Base-by-base conservation (phyloP, 2,888 invertebrate genomes). In the Lamproptera curius region DNA sequence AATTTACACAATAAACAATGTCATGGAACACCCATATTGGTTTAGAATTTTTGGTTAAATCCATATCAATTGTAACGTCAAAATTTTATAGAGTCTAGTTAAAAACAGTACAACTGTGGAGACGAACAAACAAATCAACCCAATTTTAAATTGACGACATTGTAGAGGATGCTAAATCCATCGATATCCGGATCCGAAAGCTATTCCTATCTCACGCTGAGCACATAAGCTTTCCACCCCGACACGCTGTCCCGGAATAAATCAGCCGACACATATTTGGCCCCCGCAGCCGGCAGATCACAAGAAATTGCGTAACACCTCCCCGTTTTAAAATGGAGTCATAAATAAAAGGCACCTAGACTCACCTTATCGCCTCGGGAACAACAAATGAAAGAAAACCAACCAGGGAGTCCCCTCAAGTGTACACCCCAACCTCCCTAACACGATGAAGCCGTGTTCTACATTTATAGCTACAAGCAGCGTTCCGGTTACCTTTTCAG, bases 381-480 rank as follows among this genome's bases (percentile, higher is more conserved):
- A 68, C 73, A 80, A 79, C 79, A 79, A 78, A 81, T 79, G 81
- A 78, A 82, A 79, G 80, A 80, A 81, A 65, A 69, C 74, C 67
- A 65, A 70, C 70, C 52, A 49, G 46, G 51, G 55, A 43, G 55
- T 52, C 54, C 42, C 52, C 52, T 50, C 58, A 3, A 6, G 6
- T n/a, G n/a, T 5, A 3, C 20, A 20, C 20, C 20, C 20, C 28
- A 8, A 10, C 2, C 28, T 10, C 53, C 59, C 71, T 70, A 20
- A 69, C 71, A 62, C 68, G 58, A 59, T 56, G 65, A 75, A 81
- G 73, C 73, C 64, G 61, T 79, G 86, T 85, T 86, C 86, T 86
- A 88, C 87, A 88, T 87, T 87, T 87, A 87, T 86, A 84, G 83
- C 76, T 84, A 84, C 87, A 83, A 75, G 74, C 73, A 67, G 61